phyloP scores from a whole-genome alignment of 2,888 invertebrate species.

The Poecilus cupreus region DNA sequence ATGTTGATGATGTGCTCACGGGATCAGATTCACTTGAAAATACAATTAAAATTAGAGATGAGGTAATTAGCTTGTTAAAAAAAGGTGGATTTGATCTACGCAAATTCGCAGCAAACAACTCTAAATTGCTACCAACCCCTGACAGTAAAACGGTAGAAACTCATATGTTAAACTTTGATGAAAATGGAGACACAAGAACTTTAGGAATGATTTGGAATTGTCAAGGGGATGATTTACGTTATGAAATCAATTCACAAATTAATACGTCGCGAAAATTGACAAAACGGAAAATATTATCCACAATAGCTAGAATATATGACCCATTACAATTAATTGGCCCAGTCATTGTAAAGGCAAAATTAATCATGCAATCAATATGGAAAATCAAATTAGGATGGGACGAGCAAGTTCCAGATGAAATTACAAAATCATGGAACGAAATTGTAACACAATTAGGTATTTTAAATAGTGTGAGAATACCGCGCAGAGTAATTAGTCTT shows the following conservation, averaged over 20 bases:
- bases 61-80: background rate
- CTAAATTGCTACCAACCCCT: background rate
- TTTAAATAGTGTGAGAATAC: background rate
- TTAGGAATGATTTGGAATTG: background rate
- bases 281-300: background rate
- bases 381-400: slow-evolving; percentile 7
- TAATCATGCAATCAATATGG: background rate
- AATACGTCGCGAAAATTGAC: background rate
- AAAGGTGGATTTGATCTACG: background rate
- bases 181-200: background rate
- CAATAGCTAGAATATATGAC: slow-evolving; percentile 5
- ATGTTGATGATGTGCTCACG: slow-evolving; percentile 8
- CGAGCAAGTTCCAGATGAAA: background rate
- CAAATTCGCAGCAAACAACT: background rate
- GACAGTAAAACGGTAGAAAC: background rate
- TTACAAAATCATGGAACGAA: background rate
- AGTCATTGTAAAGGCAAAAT: background rate
- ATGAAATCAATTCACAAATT: background rate
- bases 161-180: background rate
- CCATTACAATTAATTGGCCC: background rate
- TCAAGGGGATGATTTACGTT: too few species aligned
- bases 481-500: background rate
- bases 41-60: background rate
- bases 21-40: background rate
- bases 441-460: background rate